A percentile compares a stretch with the other conserved stretches of the same genome.
phyloP scores from a whole-genome alignment of 2,113 vertebrate genomes.

The Asarcornis scutulata region DNA sequence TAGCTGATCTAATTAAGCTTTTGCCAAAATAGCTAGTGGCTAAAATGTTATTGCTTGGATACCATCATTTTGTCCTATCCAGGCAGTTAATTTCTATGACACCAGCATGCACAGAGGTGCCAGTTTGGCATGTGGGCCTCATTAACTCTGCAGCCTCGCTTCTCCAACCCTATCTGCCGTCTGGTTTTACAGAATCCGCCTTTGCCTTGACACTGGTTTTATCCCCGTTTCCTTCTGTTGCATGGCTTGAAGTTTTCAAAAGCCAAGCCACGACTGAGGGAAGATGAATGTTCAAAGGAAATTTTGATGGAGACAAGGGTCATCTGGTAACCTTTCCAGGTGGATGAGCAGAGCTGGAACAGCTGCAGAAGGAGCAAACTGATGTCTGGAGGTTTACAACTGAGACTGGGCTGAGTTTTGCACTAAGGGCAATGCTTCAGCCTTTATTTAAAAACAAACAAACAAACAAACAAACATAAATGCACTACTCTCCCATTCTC shows the following conservation, averaged over 20 bases:
- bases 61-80: neutral
- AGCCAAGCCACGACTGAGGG: neutral
- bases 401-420: neutral
- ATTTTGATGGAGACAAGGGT: neutral
- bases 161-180: neutral
- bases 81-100: neutral
- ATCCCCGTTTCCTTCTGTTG: neutral
- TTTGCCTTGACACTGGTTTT: neutral
- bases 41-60: neutral
- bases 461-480: neutral
- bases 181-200: neutral
- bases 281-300: neutral
- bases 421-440: neutral
- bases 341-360: neutral
- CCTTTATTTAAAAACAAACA: too few species aligned
- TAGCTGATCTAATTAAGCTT: neutral
- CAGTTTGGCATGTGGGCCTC: neutral
- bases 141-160: neutral
- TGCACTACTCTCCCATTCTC: neutral
- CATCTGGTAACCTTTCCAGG: neutral
- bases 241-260: neutral
- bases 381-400: neutral
- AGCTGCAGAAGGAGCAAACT: neutral
- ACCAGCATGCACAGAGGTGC: fast-evolving
- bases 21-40: neutral